Base-by-base conservation (phyloP, 1,140 invertebrate species). In the Apis florea region DNA sequence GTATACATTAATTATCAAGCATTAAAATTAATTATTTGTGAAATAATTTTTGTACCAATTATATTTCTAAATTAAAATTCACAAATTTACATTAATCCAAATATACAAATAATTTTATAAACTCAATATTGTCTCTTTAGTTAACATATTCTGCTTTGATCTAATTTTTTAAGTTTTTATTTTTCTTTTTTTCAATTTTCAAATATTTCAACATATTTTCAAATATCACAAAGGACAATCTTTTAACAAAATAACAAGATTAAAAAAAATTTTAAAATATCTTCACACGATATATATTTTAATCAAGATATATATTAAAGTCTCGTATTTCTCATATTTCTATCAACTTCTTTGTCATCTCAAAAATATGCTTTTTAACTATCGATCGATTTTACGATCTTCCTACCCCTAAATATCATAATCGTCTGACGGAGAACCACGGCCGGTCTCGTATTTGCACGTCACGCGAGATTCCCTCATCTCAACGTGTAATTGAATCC, bases 401-500 rank as follows among this genome's bases (percentile, higher is more conserved):
- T 12, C n/a, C 21, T n/a, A 13, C 12, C n/a, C 58, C n/a, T n/a
- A n/a, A n/a, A n/a, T 59, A 24, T 59, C n/a, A 59, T 59, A 24
- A 31, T 31, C 17, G 31, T n/a, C 12, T 31, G 64, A 66, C 0
- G 63, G 26, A 40, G 31, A 64, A 17, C 59, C 59, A 64, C 31
- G 26, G 63, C 31, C 17, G 63, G 63, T 66, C 24, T 40, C 68
- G 19, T 61, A 59, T 58, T 47, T 31, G 12, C n/a, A 21, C n/a
- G 49, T 40, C 51, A 56, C 64, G 31, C 21, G 31, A 61, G 71
- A 73, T 49, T 40, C 49, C 40, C 26, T 24, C 31, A 54, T 49
- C 71, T 73, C n/a, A 58, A 61, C 56, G 58, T 40, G 40, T 40
- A 73, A 73, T 73, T 73, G 71, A 73, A 73, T 73, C 47, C 71